Base-by-base conservation (phyloP, 1,140 invertebrate genomes). In the Aphelinus atriplicis region DNA sequence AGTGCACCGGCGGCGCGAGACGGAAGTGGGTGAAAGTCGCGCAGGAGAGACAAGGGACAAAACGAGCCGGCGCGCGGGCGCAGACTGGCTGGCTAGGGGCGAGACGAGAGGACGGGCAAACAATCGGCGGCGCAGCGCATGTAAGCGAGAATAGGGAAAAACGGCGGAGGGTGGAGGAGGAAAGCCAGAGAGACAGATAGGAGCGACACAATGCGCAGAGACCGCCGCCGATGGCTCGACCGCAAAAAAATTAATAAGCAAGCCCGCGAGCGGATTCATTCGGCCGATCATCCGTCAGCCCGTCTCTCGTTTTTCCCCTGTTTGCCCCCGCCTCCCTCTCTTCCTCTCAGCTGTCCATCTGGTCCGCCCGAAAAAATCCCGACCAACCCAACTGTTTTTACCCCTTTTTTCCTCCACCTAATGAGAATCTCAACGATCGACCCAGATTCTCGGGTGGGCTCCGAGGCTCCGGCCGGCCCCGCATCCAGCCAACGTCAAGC, bases 391-490 rank as follows among this genome's bases (percentile, higher is more conserved):
- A 64, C 43, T 5, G 57, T 64, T 45, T 47, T 3, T 78, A 53
- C 46, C 45, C 64, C 57, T 61, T 64, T 71, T 76, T 78, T 80
- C 66, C 74, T 71, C 63, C 61, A 45, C 60, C 55, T 81, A 84
- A 81, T 81, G 83, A 85, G 84, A 84, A 84, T 85, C 84, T 85
- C 84, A 85, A 85, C 82, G 84, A 85, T 84, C 80, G 84, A 84
- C 84, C 84, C 82, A 85, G 79, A 84, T 85, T 78, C 79, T 73
- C 75, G 51, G 51, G 4, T 53, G 42, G 43, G 9, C 26, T 42
- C 10, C 4, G 9, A 45, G 66, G 1, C 6, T 26, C 26, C 26
- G 26, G 26, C 26, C 26, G 26, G 26, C 26, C 26, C 26, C 26
- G 26, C 26, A 26, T 76, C 75, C 73, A 66, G 74, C 48, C 75